These are phyloP conservation scores for Cladorhizidae sp. DNA, from an alignment of 37 sponge, comb jelly and placozoan species.

Conservation along the genomic window DNA sequence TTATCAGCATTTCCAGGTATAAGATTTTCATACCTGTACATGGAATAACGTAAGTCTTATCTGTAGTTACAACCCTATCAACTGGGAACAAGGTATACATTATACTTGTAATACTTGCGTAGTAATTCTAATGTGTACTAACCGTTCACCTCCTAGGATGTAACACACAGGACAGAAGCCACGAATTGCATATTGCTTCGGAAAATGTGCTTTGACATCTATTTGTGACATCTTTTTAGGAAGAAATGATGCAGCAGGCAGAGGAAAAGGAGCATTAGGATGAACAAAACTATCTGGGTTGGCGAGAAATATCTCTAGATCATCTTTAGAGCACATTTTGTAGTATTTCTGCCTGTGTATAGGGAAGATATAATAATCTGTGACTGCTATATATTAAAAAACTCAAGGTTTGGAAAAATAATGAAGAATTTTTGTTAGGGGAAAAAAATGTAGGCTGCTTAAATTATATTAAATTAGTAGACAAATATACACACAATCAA, in stretches of 20 bases:
- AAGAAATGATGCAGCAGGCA: slow-evolving; percentile 65
- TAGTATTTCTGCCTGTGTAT: slow-evolving; percentile 69
- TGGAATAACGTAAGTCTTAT: neutral
- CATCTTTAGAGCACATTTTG: slow-evolving; percentile 57
- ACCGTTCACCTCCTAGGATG: slow-evolving; percentile 81
- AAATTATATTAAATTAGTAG: neutral
- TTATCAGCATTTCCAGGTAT: slow-evolving; percentile 68
- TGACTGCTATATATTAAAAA: no score
- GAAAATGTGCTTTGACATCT: slow-evolving; percentile 90
- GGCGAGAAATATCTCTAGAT: slow-evolving; percentile 66
- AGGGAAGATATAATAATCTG: no score
- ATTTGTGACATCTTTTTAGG: slow-evolving; percentile 57
- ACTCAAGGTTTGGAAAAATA: neutral
- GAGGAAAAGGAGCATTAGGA: slow-evolving; percentile 41
- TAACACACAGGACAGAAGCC: slow-evolving; percentile 97
- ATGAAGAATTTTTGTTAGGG: neutral
- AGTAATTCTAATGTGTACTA: neutral
- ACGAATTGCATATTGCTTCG: slow-evolving; percentile 76
- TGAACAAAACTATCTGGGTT: slow-evolving; percentile 75
- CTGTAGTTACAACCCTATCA: neutral
- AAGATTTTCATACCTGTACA: slow-evolving; percentile 85
- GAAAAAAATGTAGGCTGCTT: neutral
- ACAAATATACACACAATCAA: no score
- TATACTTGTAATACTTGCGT: neutral
- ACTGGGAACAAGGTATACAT: slow-evolving; percentile 1